Evolutionary conservation across 2,797 vertebrate species (phyloP).

Genomic region (Gila robusta): DNA sequence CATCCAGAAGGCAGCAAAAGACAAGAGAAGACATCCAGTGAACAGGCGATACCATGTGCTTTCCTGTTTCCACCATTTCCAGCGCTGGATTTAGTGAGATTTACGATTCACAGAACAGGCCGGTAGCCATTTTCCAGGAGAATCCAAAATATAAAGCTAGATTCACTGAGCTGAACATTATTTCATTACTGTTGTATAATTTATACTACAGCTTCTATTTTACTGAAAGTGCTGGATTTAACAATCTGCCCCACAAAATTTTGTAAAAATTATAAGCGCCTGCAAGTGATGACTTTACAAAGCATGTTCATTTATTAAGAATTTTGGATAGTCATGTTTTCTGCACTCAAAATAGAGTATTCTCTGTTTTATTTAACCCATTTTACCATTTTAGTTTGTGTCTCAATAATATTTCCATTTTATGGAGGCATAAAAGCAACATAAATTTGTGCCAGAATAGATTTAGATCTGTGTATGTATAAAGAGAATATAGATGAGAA

Average conservation of each 20-base stretch:
- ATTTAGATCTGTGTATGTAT: background rate
- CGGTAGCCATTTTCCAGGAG: constrained; percentile 32
- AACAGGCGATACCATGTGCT: constrained; percentile 42
- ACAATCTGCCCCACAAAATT: background rate
- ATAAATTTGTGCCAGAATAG: background rate
- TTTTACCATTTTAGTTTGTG: too few species aligned
- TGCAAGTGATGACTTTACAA: background rate
- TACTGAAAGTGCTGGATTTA: constrained; percentile 9
- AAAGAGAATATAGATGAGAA: background rate
- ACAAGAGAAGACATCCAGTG: constrained; percentile 43
- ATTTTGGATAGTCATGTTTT: background rate
- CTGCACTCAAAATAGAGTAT: background rate
- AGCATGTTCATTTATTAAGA: background rate
- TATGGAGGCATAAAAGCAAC: background rate
- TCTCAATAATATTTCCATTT: background rate
- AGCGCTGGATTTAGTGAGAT: constrained; percentile 28
- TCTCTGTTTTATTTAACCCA: too few species aligned
- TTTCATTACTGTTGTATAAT: constrained; percentile 20
- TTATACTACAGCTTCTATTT: background rate
- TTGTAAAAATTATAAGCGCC: background rate
- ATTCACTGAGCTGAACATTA: constrained; percentile 17
- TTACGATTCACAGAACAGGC: constrained; percentile 38
- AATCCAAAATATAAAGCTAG: constrained; percentile 28
- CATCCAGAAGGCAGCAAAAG: constrained; percentile 44
- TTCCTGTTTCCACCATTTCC: constrained; percentile 42